Conservation (phyloP, 2,113 vertebrate species). For the Misgurnus mizolepis region DNA sequence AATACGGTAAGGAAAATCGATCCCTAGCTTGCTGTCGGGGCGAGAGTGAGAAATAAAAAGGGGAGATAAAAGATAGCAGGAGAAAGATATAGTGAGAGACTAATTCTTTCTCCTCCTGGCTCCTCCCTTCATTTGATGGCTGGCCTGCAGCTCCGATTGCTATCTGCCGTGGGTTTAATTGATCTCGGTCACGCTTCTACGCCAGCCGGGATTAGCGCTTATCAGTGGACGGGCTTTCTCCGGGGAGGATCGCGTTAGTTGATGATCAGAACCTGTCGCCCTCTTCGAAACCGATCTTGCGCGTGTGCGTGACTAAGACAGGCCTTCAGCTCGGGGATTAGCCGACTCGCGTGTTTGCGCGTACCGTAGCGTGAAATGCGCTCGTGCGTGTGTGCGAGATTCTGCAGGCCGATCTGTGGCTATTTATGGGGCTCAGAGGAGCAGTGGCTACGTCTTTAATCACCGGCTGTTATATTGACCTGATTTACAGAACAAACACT, state of each 20-base stretch:
- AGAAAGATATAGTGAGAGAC: slow-evolving; percentile 33
- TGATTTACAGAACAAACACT: slow-evolving; percentile 61
- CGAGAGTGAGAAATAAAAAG: slow-evolving; percentile 31
- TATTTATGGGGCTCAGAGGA: slow-evolving; percentile 68
- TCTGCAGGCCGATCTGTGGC: slow-evolving; percentile 62
- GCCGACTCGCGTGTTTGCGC: slow-evolving; percentile 56
- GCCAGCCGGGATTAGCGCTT: slow-evolving; percentile 76
- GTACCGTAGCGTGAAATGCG: not conserved
- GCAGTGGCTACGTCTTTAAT: slow-evolving; percentile 62
- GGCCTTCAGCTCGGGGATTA: slow-evolving; percentile 69
- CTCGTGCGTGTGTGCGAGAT: slow-evolving; percentile 6
- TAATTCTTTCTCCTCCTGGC: slow-evolving; percentile 49
- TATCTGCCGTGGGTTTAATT: slow-evolving; percentile 78
- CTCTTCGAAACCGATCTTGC: slow-evolving; percentile 72
- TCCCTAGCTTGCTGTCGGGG: slow-evolving; percentile 62
- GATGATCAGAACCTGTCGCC: slow-evolving; percentile 70
- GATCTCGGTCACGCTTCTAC: slow-evolving; percentile 81
- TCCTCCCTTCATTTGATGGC: slow-evolving; percentile 59
- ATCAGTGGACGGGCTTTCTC: slow-evolving; percentile 67
- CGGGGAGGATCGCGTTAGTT: slow-evolving; percentile 69
- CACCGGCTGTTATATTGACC: slow-evolving; percentile 62
- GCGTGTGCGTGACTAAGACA: slow-evolving; percentile 59
- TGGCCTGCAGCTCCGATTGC: slow-evolving; percentile 69
- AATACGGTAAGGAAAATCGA: slow-evolving; percentile 74
- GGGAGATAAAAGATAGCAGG: slow-evolving; percentile 42